These are phyloP conservation scores for Drosophila leonis DNA, from an alignment of 2,888 invertebrate genomes.

Conservation along the genomic window DNA sequence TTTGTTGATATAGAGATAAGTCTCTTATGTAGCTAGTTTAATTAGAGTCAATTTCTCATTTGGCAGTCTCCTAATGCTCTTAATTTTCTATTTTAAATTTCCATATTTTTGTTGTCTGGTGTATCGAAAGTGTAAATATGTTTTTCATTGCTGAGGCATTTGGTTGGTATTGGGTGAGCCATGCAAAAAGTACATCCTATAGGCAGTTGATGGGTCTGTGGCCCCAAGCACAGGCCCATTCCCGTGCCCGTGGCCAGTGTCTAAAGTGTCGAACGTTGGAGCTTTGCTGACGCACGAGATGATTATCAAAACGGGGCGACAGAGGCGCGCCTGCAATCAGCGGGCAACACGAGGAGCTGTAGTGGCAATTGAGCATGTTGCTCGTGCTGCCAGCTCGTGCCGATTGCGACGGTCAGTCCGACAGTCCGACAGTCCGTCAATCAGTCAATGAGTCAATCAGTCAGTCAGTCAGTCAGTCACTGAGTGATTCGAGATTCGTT, in stretches of 20 bases:
- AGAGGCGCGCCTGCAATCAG: constrained; percentile 47
- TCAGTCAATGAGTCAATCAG: constrained; percentile 22
- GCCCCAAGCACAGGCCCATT: constrained; percentile 6
- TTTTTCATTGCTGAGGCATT: constrained; percentile 4
- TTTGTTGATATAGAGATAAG: background rate
- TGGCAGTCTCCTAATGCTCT: background rate
- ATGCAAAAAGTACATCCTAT: constrained; percentile 38
- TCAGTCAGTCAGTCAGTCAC: constrained; percentile 22
- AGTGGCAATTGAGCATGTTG: constrained; percentile 75
- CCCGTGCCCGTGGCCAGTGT: constrained; percentile 30
- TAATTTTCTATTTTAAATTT: background rate
- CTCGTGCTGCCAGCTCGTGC: constrained; percentile 78
- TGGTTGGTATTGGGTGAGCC: constrained; percentile 15
- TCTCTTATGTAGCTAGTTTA: background rate
- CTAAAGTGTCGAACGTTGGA: constrained; percentile 51
- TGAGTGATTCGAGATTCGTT: constrained; percentile 56
- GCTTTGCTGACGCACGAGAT: constrained; percentile 80
- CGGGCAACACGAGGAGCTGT: constrained; percentile 69
- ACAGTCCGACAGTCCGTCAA: constrained; percentile 26
- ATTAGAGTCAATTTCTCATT: background rate
- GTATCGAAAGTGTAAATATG: constrained; percentile 12
- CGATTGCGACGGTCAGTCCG: constrained; percentile 50
- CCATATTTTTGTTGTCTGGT: constrained; percentile 9
- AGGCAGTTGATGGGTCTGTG: constrained; percentile 41
- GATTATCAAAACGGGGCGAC: constrained; percentile 63